Conservation (phyloP, 1,140 invertebrate species). For the Holotrichia oblita region DNA sequence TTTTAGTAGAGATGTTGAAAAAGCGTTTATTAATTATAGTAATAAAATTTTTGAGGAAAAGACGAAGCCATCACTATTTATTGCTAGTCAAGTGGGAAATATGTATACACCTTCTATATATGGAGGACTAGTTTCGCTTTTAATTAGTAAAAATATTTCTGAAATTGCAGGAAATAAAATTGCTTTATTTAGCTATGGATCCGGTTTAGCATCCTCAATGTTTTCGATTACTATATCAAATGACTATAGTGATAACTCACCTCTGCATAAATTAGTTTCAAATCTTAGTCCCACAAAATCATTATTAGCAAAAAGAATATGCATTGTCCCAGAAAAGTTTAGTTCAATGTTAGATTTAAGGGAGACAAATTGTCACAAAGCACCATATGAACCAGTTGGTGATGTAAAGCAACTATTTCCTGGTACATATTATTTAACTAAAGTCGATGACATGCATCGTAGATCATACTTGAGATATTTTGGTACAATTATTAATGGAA, state of each 20-base stretch:
- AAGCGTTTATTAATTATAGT: conserved; percentile 82
- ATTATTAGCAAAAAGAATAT: conserved; percentile 74
- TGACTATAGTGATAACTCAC: conserved; percentile 66
- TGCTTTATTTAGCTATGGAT: conserved; percentile 97
- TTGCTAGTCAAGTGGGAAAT: conserved; percentile 95
- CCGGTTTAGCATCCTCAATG: conserved; percentile 94
- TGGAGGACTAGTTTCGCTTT: conserved; percentile 87
- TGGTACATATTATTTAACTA: conserved; percentile 89
- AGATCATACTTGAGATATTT: conserved; percentile 86
- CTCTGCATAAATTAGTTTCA: conserved; percentile 71
- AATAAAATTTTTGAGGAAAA: conserved; percentile 80
- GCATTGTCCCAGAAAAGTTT: conserved; percentile 81
- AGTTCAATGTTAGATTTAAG: conserved; percentile 80
- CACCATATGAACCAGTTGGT: conserved; percentile 83
- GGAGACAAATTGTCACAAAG: conserved; percentile 79
- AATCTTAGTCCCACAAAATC: conserved; percentile 75
- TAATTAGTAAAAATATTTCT: conserved; percentile 72
- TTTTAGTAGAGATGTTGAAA: conserved; percentile 91
- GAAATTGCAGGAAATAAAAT: conserved; percentile 83
- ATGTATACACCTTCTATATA: conserved; percentile 99
- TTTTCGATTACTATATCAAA: conserved; percentile 85
- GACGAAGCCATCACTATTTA: conserved; percentile 85
- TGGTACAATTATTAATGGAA: conserved; percentile 20
- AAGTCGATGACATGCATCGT: conserved; percentile 87
- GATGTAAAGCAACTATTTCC: conserved; percentile 78